Base-by-base conservation (phyloP, 2,797 vertebrate species). In the Mastacembelus armatus region DNA sequence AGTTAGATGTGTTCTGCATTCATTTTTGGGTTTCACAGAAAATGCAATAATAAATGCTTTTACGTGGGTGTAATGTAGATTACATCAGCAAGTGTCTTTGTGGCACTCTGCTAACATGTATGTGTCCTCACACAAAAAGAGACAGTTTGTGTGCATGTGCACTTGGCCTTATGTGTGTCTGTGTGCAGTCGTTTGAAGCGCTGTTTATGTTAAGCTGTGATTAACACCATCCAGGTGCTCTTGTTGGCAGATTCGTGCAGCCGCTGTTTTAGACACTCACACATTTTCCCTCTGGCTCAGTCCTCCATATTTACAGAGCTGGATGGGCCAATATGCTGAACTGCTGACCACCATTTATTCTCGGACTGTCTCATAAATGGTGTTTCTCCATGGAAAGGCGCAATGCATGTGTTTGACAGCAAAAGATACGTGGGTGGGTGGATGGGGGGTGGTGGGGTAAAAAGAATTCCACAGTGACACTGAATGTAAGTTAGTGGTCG, bases 171-270 rank as follows among this genome's bases (percentile, higher is more conserved):
- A 45, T 51, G 75, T 72, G 55, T 49, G 85, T 51, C 45, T 51
- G 75, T 72, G 55, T 49, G 85, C 91, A 40, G 83, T 80, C 66
- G 54, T 78, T 85, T 81, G 85, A 91, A 92, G 93, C 94, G 66
- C 81, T 97, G 95, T 98, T 98, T 98, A 97, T 93, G 85, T 65
- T 86, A 81, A 89, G 68, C 80, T 83, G 86, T 97, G 96, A 98
- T 98, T 98, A 98, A 99, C 95, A 91, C 91, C 93, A 74, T 92
- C 95, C 96, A 98, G 96, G 97, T 98, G 96, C 91, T 93, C 89
- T 70, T 54, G 85, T 87, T 94, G 95, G 95, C 95, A 93, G 92
- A 88, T 78, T 71, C 0, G 78, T 85, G 63, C 69, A 29, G 84
- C 84, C 75, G 88, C 74, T 15, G 71, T 88, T 95, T 92, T 83